A percentile compares a stretch with the other conserved stretches of the same genome.
Evolutionary conservation across 2,888 invertebrate genomes (phyloP).

Genomic region (Dusona sp.): DNA sequence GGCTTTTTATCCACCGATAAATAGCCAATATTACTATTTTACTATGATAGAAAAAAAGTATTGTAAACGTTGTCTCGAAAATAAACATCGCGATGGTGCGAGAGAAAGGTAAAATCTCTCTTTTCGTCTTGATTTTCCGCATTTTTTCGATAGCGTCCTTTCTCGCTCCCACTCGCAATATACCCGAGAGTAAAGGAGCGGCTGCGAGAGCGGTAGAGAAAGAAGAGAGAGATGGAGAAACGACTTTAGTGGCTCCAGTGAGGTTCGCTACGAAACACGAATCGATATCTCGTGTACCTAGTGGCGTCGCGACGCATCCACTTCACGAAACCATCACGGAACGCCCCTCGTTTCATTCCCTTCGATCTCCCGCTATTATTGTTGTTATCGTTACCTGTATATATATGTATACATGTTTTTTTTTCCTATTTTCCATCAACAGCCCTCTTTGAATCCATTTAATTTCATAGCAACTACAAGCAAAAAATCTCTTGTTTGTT

Average conservation of each 20-base stretch:
- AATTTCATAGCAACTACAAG: background rate
- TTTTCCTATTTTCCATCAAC: background rate
- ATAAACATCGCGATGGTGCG: slow-evolving; percentile 24
- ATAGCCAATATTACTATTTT: background rate
- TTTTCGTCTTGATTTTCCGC: slow-evolving; percentile 29
- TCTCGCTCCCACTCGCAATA: slow-evolving; percentile 37
- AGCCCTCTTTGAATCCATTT: background rate
- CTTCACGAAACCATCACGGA: slow-evolving; percentile 56
- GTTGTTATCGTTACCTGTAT: slow-evolving; percentile 13
- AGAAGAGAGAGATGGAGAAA: background rate
- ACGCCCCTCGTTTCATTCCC: slow-evolving; percentile 65
- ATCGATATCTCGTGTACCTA: slow-evolving; percentile 67
- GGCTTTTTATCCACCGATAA: background rate
- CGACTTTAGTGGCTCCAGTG: slow-evolving; percentile 5
- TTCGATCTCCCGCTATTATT: slow-evolving; percentile 61
- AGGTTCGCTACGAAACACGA: slow-evolving; percentile 59
- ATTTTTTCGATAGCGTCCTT: slow-evolving; percentile 25
- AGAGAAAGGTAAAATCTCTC: slow-evolving; percentile 24
- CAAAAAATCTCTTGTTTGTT: background rate
- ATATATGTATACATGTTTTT: slow-evolving; percentile 1
- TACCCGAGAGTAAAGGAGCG: slow-evolving; percentile 26
- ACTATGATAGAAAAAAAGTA: background rate
- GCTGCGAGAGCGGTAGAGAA: background rate
- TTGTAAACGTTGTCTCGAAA: slow-evolving; percentile 6
- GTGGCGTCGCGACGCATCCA: slow-evolving; percentile 63